Evolutionary conservation across 2,797 vertebrate genomes (phyloP), one percentile per base, ranked within the genome.

Genomic region (Argyrosomus regius): DNA sequence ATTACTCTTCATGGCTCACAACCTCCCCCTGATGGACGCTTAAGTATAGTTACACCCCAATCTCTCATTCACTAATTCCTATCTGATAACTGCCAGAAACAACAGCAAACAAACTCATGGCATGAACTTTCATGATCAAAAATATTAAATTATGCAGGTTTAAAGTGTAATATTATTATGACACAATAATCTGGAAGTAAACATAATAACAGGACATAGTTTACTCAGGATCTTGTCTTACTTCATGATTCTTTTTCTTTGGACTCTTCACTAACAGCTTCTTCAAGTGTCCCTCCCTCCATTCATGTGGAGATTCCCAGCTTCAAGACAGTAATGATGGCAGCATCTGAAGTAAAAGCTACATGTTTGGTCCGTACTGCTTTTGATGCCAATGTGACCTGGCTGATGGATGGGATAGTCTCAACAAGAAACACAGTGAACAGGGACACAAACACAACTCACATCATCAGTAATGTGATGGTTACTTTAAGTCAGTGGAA

Each of bases 291-390:
- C 3, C 5, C 72, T 83, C 89, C 92, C 18, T 62, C 28, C 26
- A 59, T 95, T 28, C 9, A 80, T 13, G 28, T 95, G 86, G 72
- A 90, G 73, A 88, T 65, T 66, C 88, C 88, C 62, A 83, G 56
- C 69, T 89, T 93, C 45, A n/a, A 53, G 68, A 85, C 83, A 22
- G 69, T 84, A 5, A 82, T 81, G 28, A 68, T 0, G 3, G 35
- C 45, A n/a, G 0, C 0, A 6, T 46, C 18, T 12, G 0, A 10
- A 0, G 66, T 91, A 7, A 87, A 41, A 28, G 81, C 85, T 24
- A 83, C 71, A 11, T 95, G 95, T 79, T 46, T 41, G 16, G 87
- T 93, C 24, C 10, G 45, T 52, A 88, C 86, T 17, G 20, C 13
- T 1, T 58, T 87, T 43, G 3, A 53, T 11, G 78, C 75, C 31